Evolutionary conservation across 2,113 vertebrate genomes (phyloP), one percentile per base, ranked within the genome.

Genomic region (Hippocampus guttulatus): DNA sequence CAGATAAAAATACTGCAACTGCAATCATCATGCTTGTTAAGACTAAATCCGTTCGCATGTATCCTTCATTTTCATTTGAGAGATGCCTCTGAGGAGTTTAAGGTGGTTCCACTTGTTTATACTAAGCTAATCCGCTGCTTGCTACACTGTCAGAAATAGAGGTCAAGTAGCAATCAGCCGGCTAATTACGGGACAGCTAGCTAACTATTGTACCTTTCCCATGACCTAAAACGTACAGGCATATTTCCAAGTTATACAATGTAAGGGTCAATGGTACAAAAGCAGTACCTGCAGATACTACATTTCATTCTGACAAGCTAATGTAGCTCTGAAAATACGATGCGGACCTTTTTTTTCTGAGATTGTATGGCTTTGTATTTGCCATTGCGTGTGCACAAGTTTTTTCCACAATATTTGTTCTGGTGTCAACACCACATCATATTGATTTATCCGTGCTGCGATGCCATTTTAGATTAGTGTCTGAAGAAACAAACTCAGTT

Each of bases 401-500:
- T 64, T 16, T 41, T 64, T 21, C 62, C 20, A 43, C 64, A 45
- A 27, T 65, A 27, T 47, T 27, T 65, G 12, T 68, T 65, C 23
- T 40, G 40, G 23, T 64, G 74, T 69, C 15, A 61, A 63, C 76
- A 43, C 25, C 8, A 72, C 33, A 21, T 78, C 67, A 74, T 21
- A 55, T 52, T 43, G 16, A 69, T 69, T 27, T 54, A 63, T 65
- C 47, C 70, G 23, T 45, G 23, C 69, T 54, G 33, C 47, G 55
- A 18, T 68, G 73, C 67, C 63, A 43, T 77, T 83, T 67, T 51
- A 71, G 63, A 38, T 76, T 66, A 75, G 62, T 57, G 57, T 69
- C 74, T 74, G 18, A 74, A 81, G 73, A 82, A 72, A 54, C 6
- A 69, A 68, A 69, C 49, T 69, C 41, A 55, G 47, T 41, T 69